Conservation (phyloP, 2,888 invertebrate genomes). For the Caenorhabditis macrosperma region DNA sequence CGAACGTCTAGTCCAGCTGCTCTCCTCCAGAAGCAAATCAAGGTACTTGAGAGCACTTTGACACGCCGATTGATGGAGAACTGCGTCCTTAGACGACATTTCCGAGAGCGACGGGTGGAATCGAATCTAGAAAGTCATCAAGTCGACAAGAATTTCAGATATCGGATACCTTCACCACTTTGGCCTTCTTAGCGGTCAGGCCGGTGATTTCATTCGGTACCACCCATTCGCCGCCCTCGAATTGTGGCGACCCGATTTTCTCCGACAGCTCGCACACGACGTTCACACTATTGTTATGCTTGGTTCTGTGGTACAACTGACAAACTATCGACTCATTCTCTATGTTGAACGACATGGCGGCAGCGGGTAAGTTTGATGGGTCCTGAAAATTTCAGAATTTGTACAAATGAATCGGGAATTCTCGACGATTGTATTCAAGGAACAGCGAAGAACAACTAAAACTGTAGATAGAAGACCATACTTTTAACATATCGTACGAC, state of each 20-base stretch:
- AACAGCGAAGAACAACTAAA: too few relatives aligned
- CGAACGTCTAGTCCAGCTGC: constrained; percentile 40
- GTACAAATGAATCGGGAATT: background rate
- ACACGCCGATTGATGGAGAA: constrained; percentile 48
- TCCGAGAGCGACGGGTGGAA: constrained; percentile 54
- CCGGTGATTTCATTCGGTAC: constrained; percentile 55
- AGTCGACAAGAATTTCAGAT: background rate
- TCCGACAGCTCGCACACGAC: constrained; percentile 58
- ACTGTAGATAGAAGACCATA: too few relatives aligned
- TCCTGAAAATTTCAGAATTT: constrained; percentile 26
- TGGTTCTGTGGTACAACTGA: constrained; percentile 51
- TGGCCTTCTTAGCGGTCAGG: constrained; percentile 52
- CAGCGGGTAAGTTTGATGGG: constrained; percentile 53
- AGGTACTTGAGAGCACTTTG: constrained; percentile 52
- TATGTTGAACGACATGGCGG: constrained; percentile 63
- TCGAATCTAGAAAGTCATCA: constrained; percentile 15
- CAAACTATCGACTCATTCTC: constrained; percentile 53
- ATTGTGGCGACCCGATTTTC: constrained; percentile 50
- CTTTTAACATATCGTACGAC: too few relatives aligned
- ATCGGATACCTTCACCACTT: constrained; percentile 39
- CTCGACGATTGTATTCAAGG: background rate
- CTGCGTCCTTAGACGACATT: constrained; percentile 34
- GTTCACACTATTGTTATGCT: constrained; percentile 55
- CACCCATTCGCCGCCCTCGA: constrained; percentile 52
- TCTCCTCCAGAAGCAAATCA: constrained; percentile 55